phyloP scores from a whole-genome alignment of 2,113 vertebrate species.

The Triplophysa dalaica region DNA sequence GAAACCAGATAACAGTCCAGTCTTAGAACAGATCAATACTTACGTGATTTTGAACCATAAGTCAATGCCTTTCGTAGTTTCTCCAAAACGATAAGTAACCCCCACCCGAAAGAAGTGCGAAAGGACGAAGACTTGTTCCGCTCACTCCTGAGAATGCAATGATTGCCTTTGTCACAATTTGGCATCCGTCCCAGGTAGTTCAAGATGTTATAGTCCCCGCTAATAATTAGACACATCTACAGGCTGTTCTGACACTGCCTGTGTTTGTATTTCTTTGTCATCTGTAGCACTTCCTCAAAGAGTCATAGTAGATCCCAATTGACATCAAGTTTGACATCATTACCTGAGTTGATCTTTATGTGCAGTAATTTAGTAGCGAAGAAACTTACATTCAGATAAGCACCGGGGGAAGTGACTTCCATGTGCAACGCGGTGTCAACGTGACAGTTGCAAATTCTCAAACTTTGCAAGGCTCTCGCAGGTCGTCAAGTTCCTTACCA shows the following conservation, averaged over 20 bases:
- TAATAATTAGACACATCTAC: conserved; percentile 37
- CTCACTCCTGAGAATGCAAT: conserved; percentile 30
- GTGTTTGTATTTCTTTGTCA: conserved; percentile 36
- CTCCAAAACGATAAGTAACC: conserved; percentile 27
- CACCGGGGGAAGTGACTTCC: not conserved
- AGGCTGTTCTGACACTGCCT: conserved; percentile 41
- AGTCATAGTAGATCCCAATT: conserved; percentile 1
- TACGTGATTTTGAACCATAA: conserved; percentile 47
- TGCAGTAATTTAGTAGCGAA: not conserved
- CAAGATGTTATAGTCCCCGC: conserved; percentile 33
- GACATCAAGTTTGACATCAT: not conserved
- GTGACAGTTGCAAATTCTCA: conserved; percentile 11
- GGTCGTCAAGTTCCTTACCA: conserved; percentile 26
- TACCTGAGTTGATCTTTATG: conserved; percentile 6
- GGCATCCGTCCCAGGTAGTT: conserved; percentile 49
- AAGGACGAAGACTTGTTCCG: conserved; percentile 27
- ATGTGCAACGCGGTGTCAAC: not conserved
- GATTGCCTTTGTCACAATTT: conserved; percentile 51
- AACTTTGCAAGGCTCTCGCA: conserved; percentile 6
- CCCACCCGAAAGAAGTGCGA: conserved; percentile 12
- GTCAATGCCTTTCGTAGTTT: conserved; percentile 9
- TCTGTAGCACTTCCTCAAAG: not conserved
- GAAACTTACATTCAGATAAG: not conserved
- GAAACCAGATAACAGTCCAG: not conserved
- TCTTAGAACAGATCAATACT: conserved; percentile 38